Evolutionary conservation across 2,797 vertebrate species (phyloP), one percentile per base, ranked within the genome.

Genomic region (Oreochromis grahami): DNA sequence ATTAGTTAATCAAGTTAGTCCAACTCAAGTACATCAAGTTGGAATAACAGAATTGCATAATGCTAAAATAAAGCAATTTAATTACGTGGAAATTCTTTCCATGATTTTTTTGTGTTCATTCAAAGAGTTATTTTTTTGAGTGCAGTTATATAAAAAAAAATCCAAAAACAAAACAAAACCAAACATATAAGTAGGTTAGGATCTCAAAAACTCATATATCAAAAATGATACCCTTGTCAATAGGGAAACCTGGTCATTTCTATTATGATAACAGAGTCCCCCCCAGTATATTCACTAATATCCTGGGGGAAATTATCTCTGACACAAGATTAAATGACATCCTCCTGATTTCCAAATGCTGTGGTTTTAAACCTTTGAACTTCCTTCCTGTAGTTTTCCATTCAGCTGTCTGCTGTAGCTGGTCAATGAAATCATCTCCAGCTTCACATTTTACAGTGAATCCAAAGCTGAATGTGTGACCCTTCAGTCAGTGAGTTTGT

Each of bases 301-400:
- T 12, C 15, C 1, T 60, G 29, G 58, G 2, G 58, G 17, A 1
- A n/a, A 19, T 63, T n/a, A 15, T 1, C 2, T 36, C 34, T 0
- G 34, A 65, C 19, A 38, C 3, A 65, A 21, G 34, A 0, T 15
- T 41, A 41, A 68, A 68, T 43, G 36, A 15, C 38, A 68, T 41
- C n/a, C 24, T 72, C 68, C 0, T 2, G 11, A 19, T 72, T 48
- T 45, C 8, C 3, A 48, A 48, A 29, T 72, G 43, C 48, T 43
- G 38, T 43, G 38, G 13, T 45, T 72, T 72, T 72, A 32, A 45
- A 70, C 65, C 3, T 15, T 24, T 43, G 65, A 70, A 70, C 65
- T 8, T 26, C 21, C 41, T 26, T 72, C 41, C 8, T 48, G 41
- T 48, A 45, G 65, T 17, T 77, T 77, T 77, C 63, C 63, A 41